Evolutionary conservation across 2,113 vertebrate genomes (phyloP).

Genomic region (Pongo pygmaeus): DNA sequence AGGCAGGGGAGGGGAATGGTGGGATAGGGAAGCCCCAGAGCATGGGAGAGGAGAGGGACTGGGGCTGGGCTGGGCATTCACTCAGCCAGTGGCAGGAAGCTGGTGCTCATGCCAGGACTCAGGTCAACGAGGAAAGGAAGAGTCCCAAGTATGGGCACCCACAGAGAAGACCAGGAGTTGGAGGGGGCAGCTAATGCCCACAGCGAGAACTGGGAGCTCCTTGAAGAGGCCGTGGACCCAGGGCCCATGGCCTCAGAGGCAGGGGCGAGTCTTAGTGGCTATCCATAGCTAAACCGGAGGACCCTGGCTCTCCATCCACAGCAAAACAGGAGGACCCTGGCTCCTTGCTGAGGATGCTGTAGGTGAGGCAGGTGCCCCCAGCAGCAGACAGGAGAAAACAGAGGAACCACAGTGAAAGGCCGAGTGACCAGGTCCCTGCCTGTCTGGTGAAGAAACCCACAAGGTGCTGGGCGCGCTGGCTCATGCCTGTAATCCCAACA

Average conservation of each 20-base stretch:
- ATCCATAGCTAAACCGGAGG: not conserved
- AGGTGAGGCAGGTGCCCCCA: not conserved
- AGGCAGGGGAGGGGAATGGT: not conserved
- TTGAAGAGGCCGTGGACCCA: not conserved
- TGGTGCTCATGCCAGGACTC: rapidly evolving
- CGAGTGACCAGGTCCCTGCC: not conserved
- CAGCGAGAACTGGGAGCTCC: not conserved
- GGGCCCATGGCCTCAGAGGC: not conserved
- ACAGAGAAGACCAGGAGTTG: not conserved
- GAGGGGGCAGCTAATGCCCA: not conserved
- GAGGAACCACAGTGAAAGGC: not conserved
- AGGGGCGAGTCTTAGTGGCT: not conserved
- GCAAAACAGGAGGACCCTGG: no score
- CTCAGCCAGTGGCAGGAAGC: not conserved
- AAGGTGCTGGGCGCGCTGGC: not conserved
- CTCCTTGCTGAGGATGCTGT: not conserved
- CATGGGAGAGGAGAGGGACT: rapidly evolving
- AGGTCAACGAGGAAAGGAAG: no score
- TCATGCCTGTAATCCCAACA: no score
- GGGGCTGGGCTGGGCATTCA: not conserved
- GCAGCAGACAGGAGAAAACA: not conserved
- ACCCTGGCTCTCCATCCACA: not conserved
- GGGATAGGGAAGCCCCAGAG: rapidly evolving
- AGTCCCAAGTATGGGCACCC: not conserved
- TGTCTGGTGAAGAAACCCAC: not conserved